Base-by-base conservation (phyloP, 2,113 vertebrate species). In the Sinosuthora webbiana region DNA sequence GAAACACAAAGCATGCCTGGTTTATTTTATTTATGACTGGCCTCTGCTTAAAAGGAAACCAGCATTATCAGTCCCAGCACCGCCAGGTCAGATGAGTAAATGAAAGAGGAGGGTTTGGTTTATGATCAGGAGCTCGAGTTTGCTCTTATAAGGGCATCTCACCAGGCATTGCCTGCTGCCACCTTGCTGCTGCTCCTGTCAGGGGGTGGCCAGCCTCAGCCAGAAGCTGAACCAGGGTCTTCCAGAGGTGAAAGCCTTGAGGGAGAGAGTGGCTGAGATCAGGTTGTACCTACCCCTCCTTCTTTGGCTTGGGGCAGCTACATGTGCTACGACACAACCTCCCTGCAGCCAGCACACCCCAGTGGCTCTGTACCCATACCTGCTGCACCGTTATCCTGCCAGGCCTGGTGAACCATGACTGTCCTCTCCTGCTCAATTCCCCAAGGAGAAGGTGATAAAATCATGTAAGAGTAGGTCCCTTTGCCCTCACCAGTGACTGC, bases 21-120 rank as follows among this genome's bases (percentile, higher is more conserved):
- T 95, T 97, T 97, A 82, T 96, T 97, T 97, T 95, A 91, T 82
- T 96, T 96, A 42, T 93, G 93, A 92, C 92, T 92, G 52, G 92
- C 35, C 53, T 81, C 90, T 2, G 18, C 95, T 96, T 96, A 92
- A 96, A 96, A 95, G 92, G 83, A 96, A 94, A 86, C 56, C 68
- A 37, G 69, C 28, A 62, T 78, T 97, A 96, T 95, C 94, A 95
- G 86, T 85, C 60, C 49, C 85, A 60, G 83, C 85, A 75, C 56
- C 0, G 0, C n/a, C 3, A 13, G 79, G 64, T 64, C 73, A 64
- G 86, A 93, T 25, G 90, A 90, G 76, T 94, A 94, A 95, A 94
- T 68, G 88, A 60, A 83, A 95, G 85, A 74, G 71, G 68, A 95
- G 53, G 20, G 75, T 92, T 95, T 94, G 4, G 16, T 90, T 93